These are phyloP conservation scores for Nesoenas mayeri DNA, from an alignment of 2,113 vertebrate genomes.

Conservation along the genomic window DNA sequence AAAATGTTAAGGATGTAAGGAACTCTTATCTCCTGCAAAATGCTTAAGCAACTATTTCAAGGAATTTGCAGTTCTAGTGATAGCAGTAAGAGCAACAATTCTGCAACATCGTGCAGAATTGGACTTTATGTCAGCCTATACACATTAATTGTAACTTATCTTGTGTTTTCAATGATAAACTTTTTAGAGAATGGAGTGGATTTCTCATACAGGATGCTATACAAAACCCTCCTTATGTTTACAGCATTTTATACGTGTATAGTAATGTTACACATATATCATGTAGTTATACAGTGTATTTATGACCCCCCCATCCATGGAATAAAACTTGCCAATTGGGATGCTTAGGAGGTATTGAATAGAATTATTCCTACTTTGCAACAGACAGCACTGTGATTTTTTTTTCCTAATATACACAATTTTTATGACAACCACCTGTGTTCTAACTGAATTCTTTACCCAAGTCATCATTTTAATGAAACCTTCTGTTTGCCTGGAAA, in stretches of 20 bases:
- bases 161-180: background rate
- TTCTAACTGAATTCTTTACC: slow-evolving; percentile 23
- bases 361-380: slow-evolving; percentile 13
- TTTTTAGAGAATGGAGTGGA: background rate
- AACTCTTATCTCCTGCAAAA: background rate
- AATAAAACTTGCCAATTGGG: slow-evolving; percentile 15
- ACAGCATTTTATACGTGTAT: background rate
- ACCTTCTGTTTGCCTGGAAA: slow-evolving; percentile 20
- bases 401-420: slow-evolving; percentile 5
- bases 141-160: background rate
- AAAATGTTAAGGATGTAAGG: background rate
- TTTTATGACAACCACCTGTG: slow-evolving; percentile 43
- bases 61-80: background rate
- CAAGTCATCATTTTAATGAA: slow-evolving; percentile 34
- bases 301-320: background rate
- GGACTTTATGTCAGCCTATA: background rate
- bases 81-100: background rate
- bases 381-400: slow-evolving; percentile 17
- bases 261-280: background rate
- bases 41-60: background rate
- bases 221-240: background rate
- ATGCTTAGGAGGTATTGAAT: background rate
- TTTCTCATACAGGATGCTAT: background rate
- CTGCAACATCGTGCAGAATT: background rate
- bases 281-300: background rate